Base-by-base conservation (phyloP, 1,140 invertebrate species). In the Drosophila leontia region DNA sequence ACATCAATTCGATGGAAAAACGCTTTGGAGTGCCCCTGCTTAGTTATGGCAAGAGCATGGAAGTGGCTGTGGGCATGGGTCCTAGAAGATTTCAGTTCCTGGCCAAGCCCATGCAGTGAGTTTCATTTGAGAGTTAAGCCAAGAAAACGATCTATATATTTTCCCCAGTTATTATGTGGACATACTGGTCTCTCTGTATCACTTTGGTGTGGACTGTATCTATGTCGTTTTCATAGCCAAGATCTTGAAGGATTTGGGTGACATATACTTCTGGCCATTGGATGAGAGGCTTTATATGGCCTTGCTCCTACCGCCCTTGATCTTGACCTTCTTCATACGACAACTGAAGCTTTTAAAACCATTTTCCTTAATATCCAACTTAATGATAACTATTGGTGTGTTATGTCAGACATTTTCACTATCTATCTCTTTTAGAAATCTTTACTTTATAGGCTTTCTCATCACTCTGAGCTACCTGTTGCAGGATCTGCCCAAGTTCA, bases 161-260 rank as follows among this genome's bases (percentile, higher is more conserved):
- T 7, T 0, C 6, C 8, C 32, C 15, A 87, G 83, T 3, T 65
- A 48, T 4, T 17, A 74, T 0, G 84, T 83, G 62, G 77, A 87
- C 51, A 8, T 82, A 0, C 53, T 88, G 29, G 45, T 87, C 1
- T 59, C 71, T 11, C 5, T 44, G 1, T 83, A 82, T 48, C 65
- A 87, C 8, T 87, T 87, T 34, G 84, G 84, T 1, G 80, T 87
- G 39, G 65, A 64, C 19, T 78, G 77, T 7, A 80, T 87, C 4
- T 87, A 87, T 53, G 65, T 87, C 4, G 65, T 80, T 15, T 87
- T 87, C 12, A 60, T 87, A n/a, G 77, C 58, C 17, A 87, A 80
- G 12, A 71, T 56, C 13, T 4, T 87, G 0, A 87, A 88, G 44
- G 12, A 26, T 39, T 12, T 87, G 50, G 63, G 68, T 0, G 84